These are phyloP conservation scores for Tipula unca DNA, from an alignment of 2,888 invertebrate species.

Conservation along the genomic window DNA sequence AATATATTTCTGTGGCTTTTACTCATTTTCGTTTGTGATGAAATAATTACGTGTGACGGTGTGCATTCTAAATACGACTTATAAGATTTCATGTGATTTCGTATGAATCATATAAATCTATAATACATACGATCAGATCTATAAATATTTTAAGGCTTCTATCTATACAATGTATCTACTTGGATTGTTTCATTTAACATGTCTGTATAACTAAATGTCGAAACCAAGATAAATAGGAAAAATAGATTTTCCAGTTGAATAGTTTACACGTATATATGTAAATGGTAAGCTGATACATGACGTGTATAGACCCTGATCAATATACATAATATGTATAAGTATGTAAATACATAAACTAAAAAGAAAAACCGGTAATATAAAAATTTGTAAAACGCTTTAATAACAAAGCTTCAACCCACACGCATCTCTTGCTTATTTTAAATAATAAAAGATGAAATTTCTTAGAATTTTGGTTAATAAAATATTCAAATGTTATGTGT, in stretches of 20 bases:
- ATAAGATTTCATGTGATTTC: background rate
- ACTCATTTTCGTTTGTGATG: background rate
- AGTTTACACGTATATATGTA: background rate
- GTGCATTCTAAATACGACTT: background rate
- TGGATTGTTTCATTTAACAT: background rate
- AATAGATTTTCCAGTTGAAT: background rate
- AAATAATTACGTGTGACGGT: background rate
- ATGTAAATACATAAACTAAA: background rate
- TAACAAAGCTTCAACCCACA: background rate
- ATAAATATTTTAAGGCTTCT: background rate
- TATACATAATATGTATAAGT: background rate
- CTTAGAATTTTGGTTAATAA: background rate
- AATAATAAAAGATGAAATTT: background rate
- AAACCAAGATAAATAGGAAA: background rate
- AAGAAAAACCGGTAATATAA: background rate
- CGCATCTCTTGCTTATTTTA: background rate
- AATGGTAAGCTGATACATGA: background rate
- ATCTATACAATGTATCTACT: background rate
- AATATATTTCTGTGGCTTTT: background rate
- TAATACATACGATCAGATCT: background rate
- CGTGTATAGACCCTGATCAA: background rate
- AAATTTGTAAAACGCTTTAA: background rate
- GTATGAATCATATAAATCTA: conserved; percentile 9
- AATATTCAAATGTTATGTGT: background rate
- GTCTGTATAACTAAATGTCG: background rate